Conservation (phyloP, 2,113 vertebrate genomes). For the Bungarus multicinctus region DNA sequence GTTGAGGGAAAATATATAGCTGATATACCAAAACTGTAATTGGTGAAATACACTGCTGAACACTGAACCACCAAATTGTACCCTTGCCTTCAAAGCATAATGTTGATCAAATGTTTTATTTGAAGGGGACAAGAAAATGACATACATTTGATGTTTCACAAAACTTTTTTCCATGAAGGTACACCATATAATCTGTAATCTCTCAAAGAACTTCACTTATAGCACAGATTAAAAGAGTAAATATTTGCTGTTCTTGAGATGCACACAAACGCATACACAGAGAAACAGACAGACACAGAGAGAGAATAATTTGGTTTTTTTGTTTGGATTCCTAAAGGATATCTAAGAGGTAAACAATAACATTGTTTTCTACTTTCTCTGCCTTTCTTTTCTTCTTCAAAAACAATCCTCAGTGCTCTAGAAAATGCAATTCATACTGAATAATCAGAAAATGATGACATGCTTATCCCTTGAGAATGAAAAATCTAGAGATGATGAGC, state of each 20-base stretch:
- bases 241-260: not conserved
- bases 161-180: not conserved
- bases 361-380: not conserved
- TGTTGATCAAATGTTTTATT: not conserved
- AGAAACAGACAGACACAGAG: not conserved
- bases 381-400: not conserved
- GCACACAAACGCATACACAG: not conserved
- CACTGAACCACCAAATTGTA: not conserved
- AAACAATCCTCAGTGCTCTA: not conserved
- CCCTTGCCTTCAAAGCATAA: not conserved
- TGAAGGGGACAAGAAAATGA: not conserved
- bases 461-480: not conserved
- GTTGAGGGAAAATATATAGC: not conserved
- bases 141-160: not conserved
- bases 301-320: not conserved
- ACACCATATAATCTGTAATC: not conserved
- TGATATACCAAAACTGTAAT: not conserved
- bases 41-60: not conserved
- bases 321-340: not conserved
- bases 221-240: not conserved
- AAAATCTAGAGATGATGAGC: not conserved
- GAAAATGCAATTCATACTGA: not conserved
- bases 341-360: not conserved
- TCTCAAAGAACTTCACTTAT: not conserved
- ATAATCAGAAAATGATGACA: not conserved